Evolutionary conservation across 37 sponge, comb jelly and placozoan genomes (phyloP).

Genomic region (Hexactinellida sp.): DNA sequence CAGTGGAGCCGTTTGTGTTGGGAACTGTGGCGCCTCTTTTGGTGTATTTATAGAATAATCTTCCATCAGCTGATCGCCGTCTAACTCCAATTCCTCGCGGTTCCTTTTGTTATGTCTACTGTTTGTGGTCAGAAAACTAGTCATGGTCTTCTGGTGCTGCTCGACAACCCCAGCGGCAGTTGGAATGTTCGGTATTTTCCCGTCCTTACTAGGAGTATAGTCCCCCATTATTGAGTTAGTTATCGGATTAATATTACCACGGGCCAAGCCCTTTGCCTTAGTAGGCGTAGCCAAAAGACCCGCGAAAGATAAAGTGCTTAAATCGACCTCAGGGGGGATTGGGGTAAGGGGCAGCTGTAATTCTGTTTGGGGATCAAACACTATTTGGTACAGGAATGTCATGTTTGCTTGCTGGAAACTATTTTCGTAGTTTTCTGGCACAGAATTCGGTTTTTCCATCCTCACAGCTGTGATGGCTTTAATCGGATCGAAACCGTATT

Average conservation of each 20-base stretch:
- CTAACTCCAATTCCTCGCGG: background rate
- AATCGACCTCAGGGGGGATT: slow-evolving; percentile 43
- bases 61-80: background rate
- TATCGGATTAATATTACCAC: slow-evolving; percentile 81
- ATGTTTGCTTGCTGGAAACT: slow-evolving; percentile 56
- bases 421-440: slow-evolving; percentile 49
- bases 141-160: background rate
- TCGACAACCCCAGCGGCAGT: background rate
- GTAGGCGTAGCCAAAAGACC: slow-evolving; percentile 50
- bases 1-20: background rate
- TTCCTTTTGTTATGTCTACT: background rate
- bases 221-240: slow-evolving; percentile 44
- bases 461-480: slow-evolving; percentile 52
- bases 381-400: slow-evolving; percentile 79
- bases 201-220: slow-evolving; percentile 58
- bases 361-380: slow-evolving; percentile 70
- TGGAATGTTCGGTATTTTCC: background rate
- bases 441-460: slow-evolving; percentile 35
- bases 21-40: background rate
- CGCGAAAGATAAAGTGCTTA: slow-evolving; percentile 40
- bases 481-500: slow-evolving; percentile 40
- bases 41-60: background rate
- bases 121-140: background rate
- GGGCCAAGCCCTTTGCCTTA: slow-evolving; percentile 61
- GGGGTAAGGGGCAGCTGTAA: slow-evolving; percentile 41